Evolutionary conservation across 2,888 invertebrate genomes (phyloP), one percentile per base, ranked within the genome.

Genomic region (Andrena dorsata): DNA sequence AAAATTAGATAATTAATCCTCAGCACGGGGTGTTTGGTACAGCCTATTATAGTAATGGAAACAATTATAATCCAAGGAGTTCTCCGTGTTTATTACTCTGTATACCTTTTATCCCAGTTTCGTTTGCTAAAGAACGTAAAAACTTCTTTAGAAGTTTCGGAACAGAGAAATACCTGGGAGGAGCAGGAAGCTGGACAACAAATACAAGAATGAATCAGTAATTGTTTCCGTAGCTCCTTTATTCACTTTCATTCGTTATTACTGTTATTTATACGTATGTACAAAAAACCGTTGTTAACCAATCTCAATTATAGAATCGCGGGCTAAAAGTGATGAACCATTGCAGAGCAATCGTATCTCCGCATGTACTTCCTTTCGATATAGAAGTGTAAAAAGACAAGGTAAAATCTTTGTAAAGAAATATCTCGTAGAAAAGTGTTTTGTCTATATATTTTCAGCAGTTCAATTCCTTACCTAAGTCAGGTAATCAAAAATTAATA

Each of bases 211-310:
- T 28, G 58, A 70, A 58, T 41, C 58, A 35, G 20, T 70, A 70
- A 64, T 87, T 72, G 85, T 90, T 91, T 90, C 87, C 89, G 90
- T 85, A 90, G 88, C 84, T 91, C 88, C 89, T 92, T 92, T 92
- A 92, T 92, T 93, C 90, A 90, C 89, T 90, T 90, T 92, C 89
- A 90, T 90, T 90, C 88, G 86, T 91, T 90, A 90, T 90, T 91
- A 90, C 86, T 88, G 90, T 89, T 88, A 90, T 87, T 86, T 88
- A 88, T 90, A 90, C 84, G 86, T 92, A 92, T 92, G 89, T 93
- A 93, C 92, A 93, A 90, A 92, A 90, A 92, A 91, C 89, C 87
- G 90, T 91, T 86, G 86, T 86, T 76, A 87, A 89, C 77, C 86
- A 84, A 88, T 87, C 51, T 76, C 72, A 58, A 75, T 75, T 69